These are phyloP conservation scores for Lasioglossum pauxillum DNA, from an alignment of 2,888 invertebrate genomes.

Conservation along the genomic window DNA sequence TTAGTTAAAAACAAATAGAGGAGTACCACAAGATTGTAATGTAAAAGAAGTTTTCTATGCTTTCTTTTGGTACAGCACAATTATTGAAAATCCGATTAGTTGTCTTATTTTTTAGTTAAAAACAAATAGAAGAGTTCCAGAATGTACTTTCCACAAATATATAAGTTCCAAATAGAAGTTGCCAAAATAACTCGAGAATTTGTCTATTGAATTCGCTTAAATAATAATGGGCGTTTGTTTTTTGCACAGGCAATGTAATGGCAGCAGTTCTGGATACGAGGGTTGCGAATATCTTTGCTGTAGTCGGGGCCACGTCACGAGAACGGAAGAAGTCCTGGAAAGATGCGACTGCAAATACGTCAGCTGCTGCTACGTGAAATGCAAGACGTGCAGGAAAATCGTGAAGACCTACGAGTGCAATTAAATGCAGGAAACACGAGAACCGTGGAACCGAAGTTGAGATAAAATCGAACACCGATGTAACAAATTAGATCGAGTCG, in stretches of 20 bases:
- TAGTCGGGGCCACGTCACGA: slow-evolving; percentile 91
- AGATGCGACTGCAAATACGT: slow-evolving; percentile 94
- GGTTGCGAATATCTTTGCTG: slow-evolving; percentile 94
- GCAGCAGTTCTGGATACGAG: slow-evolving; percentile 87
- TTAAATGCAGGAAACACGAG: slow-evolving; percentile 74
- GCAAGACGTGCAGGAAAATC: slow-evolving; percentile 91
- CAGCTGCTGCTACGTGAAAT: slow-evolving; percentile 95
- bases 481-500: background rate
- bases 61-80: too few relatives aligned
- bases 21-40: too few relatives aligned
- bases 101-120: too few relatives aligned
- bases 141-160: too few relatives aligned
- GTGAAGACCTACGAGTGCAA: slow-evolving; percentile 91
- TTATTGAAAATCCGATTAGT: too few relatives aligned
- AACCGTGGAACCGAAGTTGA: background rate
- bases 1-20: too few relatives aligned
- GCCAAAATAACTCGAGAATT: too few relatives aligned
- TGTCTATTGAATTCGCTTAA: too few relatives aligned
- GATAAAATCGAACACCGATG: background rate
- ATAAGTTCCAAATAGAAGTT: too few relatives aligned
- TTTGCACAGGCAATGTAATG: slow-evolving; percentile 89
- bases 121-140: too few relatives aligned
- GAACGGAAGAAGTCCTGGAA: slow-evolving; percentile 89
- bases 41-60: too few relatives aligned
- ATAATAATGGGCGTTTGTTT: background rate